Evolutionary conservation across 1,140 invertebrate genomes (phyloP).

Genomic region (Bradynema listronoti): DNA sequence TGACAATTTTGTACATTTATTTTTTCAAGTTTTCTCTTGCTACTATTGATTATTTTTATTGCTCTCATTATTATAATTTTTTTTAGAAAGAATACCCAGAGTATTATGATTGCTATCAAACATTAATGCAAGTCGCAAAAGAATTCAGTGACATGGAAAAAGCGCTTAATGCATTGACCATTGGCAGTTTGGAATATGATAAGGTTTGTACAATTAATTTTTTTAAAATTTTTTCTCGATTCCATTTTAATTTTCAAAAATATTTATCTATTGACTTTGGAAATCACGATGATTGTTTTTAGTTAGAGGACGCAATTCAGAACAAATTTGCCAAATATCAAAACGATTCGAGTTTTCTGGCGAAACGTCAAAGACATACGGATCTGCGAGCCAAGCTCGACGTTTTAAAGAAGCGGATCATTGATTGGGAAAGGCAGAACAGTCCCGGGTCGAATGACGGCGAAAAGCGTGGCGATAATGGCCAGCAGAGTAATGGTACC

Average conservation of each 20-base stretch:
- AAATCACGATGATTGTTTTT: neutral
- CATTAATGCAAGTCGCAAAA: conserved; percentile 2
- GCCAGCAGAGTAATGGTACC: neutral
- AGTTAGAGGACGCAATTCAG: conserved; percentile 16
- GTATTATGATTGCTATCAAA: conserved; percentile 18
- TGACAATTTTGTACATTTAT: neutral
- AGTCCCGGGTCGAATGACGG: too few relatives aligned
- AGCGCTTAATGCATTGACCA: neutral
- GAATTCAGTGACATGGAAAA: conserved; percentile 14
- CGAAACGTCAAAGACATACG: conserved; percentile 10
- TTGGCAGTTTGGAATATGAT: conserved; percentile 5
- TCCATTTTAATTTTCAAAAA: neutral
- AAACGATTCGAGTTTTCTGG: conserved; percentile 9
- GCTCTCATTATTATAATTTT: neutral
- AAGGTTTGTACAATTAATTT: conserved; percentile 1
- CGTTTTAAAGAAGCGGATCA: conserved; percentile 9
- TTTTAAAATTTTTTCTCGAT: neutral
- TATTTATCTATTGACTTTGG: neutral
- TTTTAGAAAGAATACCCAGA: conserved; percentile 17
- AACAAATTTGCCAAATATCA: conserved; percentile 17
- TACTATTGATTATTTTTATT: neutral
- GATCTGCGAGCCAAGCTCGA: conserved; percentile 15
- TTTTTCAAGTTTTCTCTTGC: neutral
- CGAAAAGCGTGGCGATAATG: neutral
- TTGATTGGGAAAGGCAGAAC: conserved; percentile 17